A percentile compares a stretch with the other conserved stretches of the same genome.
phyloP scores from a whole-genome alignment of 1,140 invertebrate species.

The Musca vetustissima region DNA sequence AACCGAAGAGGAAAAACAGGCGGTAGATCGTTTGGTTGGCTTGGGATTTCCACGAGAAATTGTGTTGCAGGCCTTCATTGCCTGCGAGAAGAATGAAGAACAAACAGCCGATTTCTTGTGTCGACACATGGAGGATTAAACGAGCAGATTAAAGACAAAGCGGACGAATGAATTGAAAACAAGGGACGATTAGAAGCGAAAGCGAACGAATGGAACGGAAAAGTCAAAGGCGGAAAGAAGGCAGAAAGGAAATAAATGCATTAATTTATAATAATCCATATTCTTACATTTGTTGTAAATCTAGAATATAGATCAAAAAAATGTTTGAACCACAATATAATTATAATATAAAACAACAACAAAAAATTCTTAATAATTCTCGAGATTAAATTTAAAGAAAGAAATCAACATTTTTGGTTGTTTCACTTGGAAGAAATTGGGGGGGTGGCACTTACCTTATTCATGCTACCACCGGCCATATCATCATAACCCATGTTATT shows the following conservation, averaged over 20 bases:
- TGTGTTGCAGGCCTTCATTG: slow-evolving; percentile 42
- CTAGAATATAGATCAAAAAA: no score
- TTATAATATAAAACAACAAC: slow-evolving; percentile 1
- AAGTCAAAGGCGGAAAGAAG: not conserved
- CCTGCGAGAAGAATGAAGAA: slow-evolving; percentile 47
- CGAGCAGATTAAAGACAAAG: no score
- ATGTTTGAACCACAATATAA: no score
- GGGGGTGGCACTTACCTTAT: not conserved
- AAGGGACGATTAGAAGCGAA: no score
- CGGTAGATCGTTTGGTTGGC: slow-evolving; percentile 40
- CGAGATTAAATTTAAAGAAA: slow-evolving; percentile 2
- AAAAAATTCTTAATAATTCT: no score
- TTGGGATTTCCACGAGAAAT: slow-evolving; percentile 40
- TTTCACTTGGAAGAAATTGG: not conserved
- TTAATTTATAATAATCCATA: no score
- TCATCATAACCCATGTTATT: slow-evolving; percentile 8
- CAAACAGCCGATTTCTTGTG: slow-evolving; percentile 43
- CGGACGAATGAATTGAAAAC: not conserved
- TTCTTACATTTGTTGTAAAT: no score
- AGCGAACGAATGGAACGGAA: not conserved
- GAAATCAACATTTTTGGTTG: not conserved
- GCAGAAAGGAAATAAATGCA: not conserved
- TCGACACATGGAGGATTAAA: slow-evolving; percentile 36
- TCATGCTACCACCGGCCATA: slow-evolving; percentile 1
- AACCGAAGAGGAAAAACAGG: slow-evolving; percentile 34